Evolutionary conservation across 2,113 vertebrate genomes (phyloP).

Genomic region (Caranx melampygus): DNA sequence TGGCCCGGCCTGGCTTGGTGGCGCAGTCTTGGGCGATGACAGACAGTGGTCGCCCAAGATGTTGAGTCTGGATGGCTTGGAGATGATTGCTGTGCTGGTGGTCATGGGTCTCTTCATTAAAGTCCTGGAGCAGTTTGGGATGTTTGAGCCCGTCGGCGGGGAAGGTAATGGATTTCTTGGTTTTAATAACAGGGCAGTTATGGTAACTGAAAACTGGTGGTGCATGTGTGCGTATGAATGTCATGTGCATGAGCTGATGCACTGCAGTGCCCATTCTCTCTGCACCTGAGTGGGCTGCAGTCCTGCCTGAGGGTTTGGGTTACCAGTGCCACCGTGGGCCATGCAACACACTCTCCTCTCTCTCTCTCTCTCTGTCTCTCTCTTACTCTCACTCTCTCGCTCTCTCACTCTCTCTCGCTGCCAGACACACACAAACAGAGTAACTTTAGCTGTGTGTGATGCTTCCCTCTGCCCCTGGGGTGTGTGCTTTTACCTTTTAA

Average conservation of each 20-base stretch:
- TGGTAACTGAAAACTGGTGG: background rate
- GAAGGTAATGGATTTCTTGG: constrained; percentile 86
- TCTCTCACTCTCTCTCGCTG: background rate
- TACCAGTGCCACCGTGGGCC: constrained; percentile 68
- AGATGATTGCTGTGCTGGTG: constrained; percentile 96
- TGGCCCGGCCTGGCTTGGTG: constrained; percentile 28
- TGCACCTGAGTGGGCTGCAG: constrained; percentile 54
- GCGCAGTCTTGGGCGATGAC: constrained; percentile 67
- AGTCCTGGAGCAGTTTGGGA: constrained; percentile 97
- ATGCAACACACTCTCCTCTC: constrained; percentile 22
- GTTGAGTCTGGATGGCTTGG: constrained; percentile 97
- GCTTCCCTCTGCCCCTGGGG: constrained; percentile 66
- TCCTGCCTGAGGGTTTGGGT: constrained; percentile 65
- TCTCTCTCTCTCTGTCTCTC: background rate
- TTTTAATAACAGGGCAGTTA: constrained; percentile 5
- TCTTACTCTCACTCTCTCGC: background rate
- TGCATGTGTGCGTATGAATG: background rate
- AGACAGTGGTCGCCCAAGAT: constrained; percentile 70
- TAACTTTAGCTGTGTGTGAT: constrained; percentile 79
- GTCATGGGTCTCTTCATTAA: constrained; percentile 98
- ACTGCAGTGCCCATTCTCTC: constrained; percentile 41
- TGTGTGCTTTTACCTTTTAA: constrained; percentile 81
- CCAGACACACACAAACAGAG: constrained; percentile 55
- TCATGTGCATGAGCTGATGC: constrained; percentile 9
- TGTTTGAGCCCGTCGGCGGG: constrained; percentile 95